Base-by-base conservation (phyloP, 2,888 invertebrate species). In the Cosmopolites sordidus region DNA sequence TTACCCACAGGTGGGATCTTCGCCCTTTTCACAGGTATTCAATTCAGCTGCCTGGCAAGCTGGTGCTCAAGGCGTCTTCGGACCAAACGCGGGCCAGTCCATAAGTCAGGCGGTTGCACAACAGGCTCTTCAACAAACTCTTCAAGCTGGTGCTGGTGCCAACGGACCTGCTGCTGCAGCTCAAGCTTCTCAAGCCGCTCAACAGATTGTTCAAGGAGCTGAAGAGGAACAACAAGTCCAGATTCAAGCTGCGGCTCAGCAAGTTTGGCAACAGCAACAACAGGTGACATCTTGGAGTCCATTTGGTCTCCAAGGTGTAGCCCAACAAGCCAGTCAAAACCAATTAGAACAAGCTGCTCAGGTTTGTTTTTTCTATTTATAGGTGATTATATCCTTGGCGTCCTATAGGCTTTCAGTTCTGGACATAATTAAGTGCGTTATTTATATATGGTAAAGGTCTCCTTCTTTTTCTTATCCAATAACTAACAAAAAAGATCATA, bases 131-230 rank as follows among this genome's bases (percentile, higher is more conserved):
- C 9, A 16, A n/a, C 41, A 41, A 29, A 16, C 48, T 2, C 4
- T 12, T 30, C 30, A 22, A 16, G 48, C 14, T 27, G 22, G 4
- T 22, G 22, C 22, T 22, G 22, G 4, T 22, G 22, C 22, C 14
- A 15, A 27, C 12, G 12, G 5, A 12, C 9, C 14, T 8, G 18
- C 37, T 22, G 16, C 30, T 2, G 38, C 27, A 9, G 37, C 22
- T 18, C 40, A 22, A 18, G 44, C 48, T 12, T 39, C 30, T 9
- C 38, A 48, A 38, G 33, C 27, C 18, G 29, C 27, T 14, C 43
- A 43, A 39, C 29, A 47, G 39, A 47, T 50, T 4, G 22, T 55
- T n/a, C 33, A 47, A 43, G 38, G 27, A 1, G 33, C 40, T 12
- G 29, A 41, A 44, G 16, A 33, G 12, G 27, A 42, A 16, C 40